Evolutionary conservation across 2,113 vertebrate genomes (phyloP), one percentile per base, ranked within the genome.

Genomic region (Scomber scombrus): DNA sequence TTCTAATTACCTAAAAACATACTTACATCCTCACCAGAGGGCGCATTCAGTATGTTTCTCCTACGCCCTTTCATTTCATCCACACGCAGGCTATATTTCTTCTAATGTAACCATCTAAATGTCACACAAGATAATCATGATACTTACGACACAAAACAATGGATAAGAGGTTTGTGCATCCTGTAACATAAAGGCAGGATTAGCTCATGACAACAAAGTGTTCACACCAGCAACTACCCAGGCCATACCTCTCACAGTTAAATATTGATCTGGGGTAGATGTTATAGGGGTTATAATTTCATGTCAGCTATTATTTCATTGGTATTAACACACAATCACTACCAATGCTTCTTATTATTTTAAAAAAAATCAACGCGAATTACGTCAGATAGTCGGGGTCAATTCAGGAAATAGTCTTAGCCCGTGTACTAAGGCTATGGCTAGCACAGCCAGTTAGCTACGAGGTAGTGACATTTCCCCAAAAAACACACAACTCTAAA

Each of bases 331-430:
- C 1, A 2, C 0, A 8, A 16, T 15, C 0, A 6, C 6, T 18
- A 15, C 1, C 1, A 13, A 45, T 12, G 6, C 0, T 11, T 8
- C 21, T 49, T 18, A 19, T 14, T 0, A 5, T 11, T 40, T 6
- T 34, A 4, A 9, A 1, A 18, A 31, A 62, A 18, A 55, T 0
- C 29, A 49, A 46, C 2, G 2, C 5, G 3, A 69, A 70, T 40
- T n/a, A 26, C 14, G 71, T 10, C 3, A 64, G 3, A 19, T 11
- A 58, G 3, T 69, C 52, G 5, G n/a, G 23, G 52, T 5, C 10
- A 65, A 2, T 75, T 69, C 90, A 82, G 90, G 85, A 88, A 91
- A 11, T 93, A 92, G 89, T 50, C 89, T 0, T 7, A 85, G 54
- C 91, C 91, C 60, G 3, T 40, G 4, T 34, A 40, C 11, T 66